Conservation (phyloP, 1,140 invertebrate genomes). For the Papilio machaon region DNA sequence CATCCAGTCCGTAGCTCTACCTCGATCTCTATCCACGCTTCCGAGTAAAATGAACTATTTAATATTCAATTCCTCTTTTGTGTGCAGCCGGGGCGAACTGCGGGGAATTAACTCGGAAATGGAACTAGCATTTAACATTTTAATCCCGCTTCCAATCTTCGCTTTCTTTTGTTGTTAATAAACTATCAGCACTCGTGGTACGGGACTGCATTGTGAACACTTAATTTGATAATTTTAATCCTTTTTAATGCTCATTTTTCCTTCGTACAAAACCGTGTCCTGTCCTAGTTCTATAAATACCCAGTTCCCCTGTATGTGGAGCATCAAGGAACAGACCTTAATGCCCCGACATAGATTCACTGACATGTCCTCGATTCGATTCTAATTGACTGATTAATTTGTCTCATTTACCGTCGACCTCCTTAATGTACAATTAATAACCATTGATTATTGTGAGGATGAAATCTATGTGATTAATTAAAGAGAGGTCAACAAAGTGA, state of each 20-base stretch:
- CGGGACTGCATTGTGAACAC: not conserved
- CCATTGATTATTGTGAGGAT: not conserved
- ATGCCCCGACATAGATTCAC: not conserved
- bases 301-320: not conserved
- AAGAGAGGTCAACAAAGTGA: not conserved
- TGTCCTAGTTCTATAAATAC: constrained; percentile 12
- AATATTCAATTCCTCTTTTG: constrained; percentile 23
- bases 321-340: not conserved
- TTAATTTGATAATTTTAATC: not conserved
- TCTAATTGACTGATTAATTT: constrained; percentile 7
- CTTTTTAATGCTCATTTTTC: not conserved
- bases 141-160: constrained; percentile 17
- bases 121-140: constrained; percentile 25
- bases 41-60: constrained; percentile 17
- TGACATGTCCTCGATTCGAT: constrained; percentile 8
- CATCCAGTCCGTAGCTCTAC: not conserved
- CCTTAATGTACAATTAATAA: not conserved
- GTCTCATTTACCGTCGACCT: not conserved
- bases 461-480: not conserved
- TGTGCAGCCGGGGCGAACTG: not conserved
- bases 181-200: constrained; percentile 3
- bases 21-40: not conserved
- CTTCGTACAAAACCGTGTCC: not conserved
- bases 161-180: constrained; percentile 20
- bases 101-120: constrained; percentile 19